A percentile compares a stretch with the other conserved stretches of the same genome.
These are phyloP conservation scores for Drosophila eohydei DNA, from an alignment of 2,888 invertebrate species.

Conservation along the genomic window DNA sequence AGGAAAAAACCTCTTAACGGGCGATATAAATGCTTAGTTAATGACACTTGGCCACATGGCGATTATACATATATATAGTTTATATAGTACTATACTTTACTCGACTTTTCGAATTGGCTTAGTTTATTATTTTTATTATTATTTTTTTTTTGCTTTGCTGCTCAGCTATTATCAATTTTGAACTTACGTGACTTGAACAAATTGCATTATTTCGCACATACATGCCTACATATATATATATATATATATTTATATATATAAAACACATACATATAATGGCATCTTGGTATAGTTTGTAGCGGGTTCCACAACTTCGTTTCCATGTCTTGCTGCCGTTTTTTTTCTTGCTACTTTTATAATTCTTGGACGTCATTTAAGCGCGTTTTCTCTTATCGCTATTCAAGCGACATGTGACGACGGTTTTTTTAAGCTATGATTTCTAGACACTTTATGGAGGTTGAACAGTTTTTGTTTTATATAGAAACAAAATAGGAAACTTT, in stretches of 20 bases:
- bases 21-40: slow-evolving; percentile 57
- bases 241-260: not conserved
- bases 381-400: slow-evolving; percentile 44
- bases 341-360: slow-evolving; percentile 22
- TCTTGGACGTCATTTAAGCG: slow-evolving; percentile 46
- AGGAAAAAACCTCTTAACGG: slow-evolving; percentile 17
- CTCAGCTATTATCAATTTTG: slow-evolving; percentile 66
- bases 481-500: slow-evolving; percentile 10
- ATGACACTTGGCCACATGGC: slow-evolving; percentile 35
- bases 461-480: not conserved
- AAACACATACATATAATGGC: slow-evolving; percentile 5
- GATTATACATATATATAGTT: not conserved
- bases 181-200: slow-evolving; percentile 74
- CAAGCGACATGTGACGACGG: slow-evolving; percentile 16
- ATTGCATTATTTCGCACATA: slow-evolving; percentile 64
- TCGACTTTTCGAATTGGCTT: slow-evolving; percentile 34
- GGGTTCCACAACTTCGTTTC: slow-evolving; percentile 15
- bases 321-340: slow-evolving; percentile 21
- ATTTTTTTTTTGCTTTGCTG: slow-evolving; percentile 11
- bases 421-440: slow-evolving; percentile 4
- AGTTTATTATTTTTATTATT: slow-evolving; percentile 20
- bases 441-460: slow-evolving; percentile 8
- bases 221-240: not conserved
- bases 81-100: slow-evolving; percentile 5
- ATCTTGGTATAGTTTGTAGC: slow-evolving; percentile 19